Conservation (phyloP, 2,797 vertebrate species). For the Telmatherina bonti region DNA sequence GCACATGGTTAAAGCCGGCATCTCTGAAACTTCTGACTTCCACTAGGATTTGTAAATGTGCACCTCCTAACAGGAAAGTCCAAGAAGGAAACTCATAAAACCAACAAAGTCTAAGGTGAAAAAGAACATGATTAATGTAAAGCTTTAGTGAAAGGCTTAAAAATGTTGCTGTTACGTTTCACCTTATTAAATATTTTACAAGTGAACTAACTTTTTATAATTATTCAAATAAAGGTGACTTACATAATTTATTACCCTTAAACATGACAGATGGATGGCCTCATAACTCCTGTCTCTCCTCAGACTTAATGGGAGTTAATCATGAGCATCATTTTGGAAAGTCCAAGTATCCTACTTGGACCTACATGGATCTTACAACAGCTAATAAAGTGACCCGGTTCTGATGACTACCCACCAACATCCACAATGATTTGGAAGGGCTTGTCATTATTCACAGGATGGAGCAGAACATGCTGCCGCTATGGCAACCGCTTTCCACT, state of each 20-base stretch:
- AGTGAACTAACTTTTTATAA: conserved; percentile 21
- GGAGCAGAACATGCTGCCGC: conserved; percentile 89
- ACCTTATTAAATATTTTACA: conserved; percentile 1
- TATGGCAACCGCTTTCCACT: conserved; percentile 89
- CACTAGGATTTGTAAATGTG: conserved; percentile 56
- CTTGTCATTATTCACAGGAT: conserved; percentile 81
- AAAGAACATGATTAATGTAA: conserved; percentile 41
- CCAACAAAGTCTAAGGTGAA: conserved; percentile 18
- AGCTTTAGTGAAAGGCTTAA: conserved; percentile 37
- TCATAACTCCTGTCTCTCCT: conserved; percentile 36
- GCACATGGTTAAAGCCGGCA: conserved; percentile 28
- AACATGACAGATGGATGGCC: conserved; percentile 2
- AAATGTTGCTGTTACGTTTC: conserved; percentile 6
- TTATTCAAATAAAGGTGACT: conserved; percentile 38
- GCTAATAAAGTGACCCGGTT: conserved; percentile 16
- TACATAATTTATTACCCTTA: conserved; percentile 23
- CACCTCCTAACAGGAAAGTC: conserved; percentile 58
- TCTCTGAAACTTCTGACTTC: conserved; percentile 48
- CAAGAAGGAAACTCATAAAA: conserved; percentile 41
- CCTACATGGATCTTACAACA: too few relatives aligned
- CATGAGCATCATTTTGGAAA: not conserved
- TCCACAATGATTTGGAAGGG: conserved; percentile 9
- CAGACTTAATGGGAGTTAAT: not conserved
- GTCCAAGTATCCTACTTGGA: conserved; percentile 4
- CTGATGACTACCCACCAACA: not conserved